These are phyloP conservation scores for Balanococcus diminutus DNA, from an alignment of 2,888 invertebrate species.

Conservation along the genomic window DNA sequence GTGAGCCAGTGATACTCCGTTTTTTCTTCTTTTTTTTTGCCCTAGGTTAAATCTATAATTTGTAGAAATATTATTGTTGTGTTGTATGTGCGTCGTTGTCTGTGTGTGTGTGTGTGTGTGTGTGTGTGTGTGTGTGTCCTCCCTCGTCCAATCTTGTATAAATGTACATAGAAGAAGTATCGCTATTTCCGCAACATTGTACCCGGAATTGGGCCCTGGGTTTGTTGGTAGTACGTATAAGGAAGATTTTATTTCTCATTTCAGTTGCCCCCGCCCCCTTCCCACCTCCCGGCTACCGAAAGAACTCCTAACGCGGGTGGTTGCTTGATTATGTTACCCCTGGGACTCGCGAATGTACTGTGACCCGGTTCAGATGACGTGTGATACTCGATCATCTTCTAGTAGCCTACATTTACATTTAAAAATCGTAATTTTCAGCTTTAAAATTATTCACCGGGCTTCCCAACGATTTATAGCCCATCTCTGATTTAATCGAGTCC, in stretches of 20 bases:
- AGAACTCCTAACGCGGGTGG: no score
- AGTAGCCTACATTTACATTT: no score
- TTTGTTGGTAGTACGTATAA: neutral
- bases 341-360: no score
- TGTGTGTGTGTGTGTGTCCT: neutral
- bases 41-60: constrained; percentile 8
- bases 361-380: no score
- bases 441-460: no score
- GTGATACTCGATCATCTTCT: no score
- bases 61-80: constrained; percentile 35
- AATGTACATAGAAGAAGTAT: neutral
- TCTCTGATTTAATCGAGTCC: no score
- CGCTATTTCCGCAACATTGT: neutral
- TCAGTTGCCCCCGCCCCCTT: neutral
- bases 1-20: constrained; percentile 61
- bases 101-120: neutral
- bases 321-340: no score
- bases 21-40: constrained; percentile 42
- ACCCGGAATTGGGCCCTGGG: neutral
- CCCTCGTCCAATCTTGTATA: neutral
- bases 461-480: no score
- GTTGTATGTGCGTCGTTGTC: constrained; percentile 13
- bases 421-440: no score
- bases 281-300: neutral
- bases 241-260: neutral